Evolutionary conservation across 2,888 invertebrate genomes (phyloP).

Genomic region (Habrosyne pyritoides): DNA sequence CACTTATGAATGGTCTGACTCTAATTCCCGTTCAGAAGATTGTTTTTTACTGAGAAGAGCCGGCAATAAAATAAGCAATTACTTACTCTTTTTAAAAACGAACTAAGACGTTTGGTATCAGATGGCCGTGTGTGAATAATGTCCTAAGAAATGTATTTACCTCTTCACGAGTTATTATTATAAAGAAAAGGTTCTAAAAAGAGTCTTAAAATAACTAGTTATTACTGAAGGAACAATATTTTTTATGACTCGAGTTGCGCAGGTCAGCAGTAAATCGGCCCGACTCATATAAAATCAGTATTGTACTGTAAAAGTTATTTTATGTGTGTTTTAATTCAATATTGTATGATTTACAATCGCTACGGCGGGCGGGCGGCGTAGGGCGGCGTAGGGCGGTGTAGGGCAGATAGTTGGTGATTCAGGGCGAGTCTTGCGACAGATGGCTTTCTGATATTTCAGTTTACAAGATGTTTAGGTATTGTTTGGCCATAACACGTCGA

Average conservation of each 20-base stretch:
- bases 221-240: background rate
- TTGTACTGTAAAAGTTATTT: constrained; percentile 42
- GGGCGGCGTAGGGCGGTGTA: background rate
- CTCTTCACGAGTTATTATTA: no score
- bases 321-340: constrained; percentile 52
- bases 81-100: no score
- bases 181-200: no score
- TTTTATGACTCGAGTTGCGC: background rate
- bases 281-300: constrained; percentile 29
- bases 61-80: no score
- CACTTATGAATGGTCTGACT: no score
- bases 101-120: no score
- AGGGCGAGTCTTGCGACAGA: constrained; percentile 60
- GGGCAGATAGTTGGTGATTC: constrained; percentile 29
- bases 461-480: constrained; percentile 42
- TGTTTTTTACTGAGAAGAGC: no score
- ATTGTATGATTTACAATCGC: constrained; percentile 49
- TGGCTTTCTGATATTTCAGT: constrained; percentile 64
- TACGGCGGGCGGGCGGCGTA: background rate
- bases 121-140: no score
- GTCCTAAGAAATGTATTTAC: no score
- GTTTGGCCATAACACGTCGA: constrained; percentile 30
- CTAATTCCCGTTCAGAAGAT: no score
- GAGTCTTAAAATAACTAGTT: background rate
- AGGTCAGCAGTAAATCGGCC: background rate